A percentile compares a stretch with the other conserved stretches of the same genome.
Conservation (phyloP, 2,888 invertebrate species). For the Dilophus febrilis region DNA sequence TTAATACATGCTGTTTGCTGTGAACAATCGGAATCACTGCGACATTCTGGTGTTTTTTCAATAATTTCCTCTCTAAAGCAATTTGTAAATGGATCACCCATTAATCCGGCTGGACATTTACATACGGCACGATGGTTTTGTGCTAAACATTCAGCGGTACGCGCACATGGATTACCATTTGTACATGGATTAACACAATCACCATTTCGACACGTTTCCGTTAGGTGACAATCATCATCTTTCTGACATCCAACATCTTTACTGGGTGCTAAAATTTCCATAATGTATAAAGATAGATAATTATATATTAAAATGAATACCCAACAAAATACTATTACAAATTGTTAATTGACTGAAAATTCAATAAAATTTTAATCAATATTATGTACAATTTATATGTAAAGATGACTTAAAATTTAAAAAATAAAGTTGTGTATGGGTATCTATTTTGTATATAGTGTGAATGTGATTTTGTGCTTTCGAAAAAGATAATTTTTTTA, state of each 20-base stretch:
- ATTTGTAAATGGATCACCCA: conserved; percentile 66
- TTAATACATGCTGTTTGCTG: conserved; percentile 64
- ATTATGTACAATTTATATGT: conserved; percentile 9
- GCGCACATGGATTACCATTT: conserved; percentile 50
- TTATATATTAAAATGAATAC: neutral
- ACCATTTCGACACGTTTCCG: conserved; percentile 53
- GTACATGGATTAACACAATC: conserved; percentile 63
- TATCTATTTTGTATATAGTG: neutral
- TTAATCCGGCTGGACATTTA: conserved; percentile 51
- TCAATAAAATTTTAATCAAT: conserved; percentile 6
- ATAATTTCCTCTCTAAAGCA: conserved; percentile 34
- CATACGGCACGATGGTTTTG: conserved; percentile 61
- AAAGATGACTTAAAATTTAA: neutral
- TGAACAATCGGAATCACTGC: conserved; percentile 56
- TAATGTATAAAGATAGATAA: neutral
- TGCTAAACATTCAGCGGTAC: conserved; percentile 60
- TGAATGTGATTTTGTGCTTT: neutral
- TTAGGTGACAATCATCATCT: conserved; percentile 52
- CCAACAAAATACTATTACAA: too few species aligned
- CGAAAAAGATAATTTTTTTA: neutral
- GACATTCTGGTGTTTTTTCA: conserved; percentile 47
- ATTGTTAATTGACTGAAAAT: too few species aligned
- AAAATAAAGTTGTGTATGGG: neutral
- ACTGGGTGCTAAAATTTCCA: conserved; percentile 4
- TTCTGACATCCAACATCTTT: conserved; percentile 46